Evolutionary conservation across 2,888 invertebrate species (phyloP).

Genomic region (Ophion ventricosus): DNA sequence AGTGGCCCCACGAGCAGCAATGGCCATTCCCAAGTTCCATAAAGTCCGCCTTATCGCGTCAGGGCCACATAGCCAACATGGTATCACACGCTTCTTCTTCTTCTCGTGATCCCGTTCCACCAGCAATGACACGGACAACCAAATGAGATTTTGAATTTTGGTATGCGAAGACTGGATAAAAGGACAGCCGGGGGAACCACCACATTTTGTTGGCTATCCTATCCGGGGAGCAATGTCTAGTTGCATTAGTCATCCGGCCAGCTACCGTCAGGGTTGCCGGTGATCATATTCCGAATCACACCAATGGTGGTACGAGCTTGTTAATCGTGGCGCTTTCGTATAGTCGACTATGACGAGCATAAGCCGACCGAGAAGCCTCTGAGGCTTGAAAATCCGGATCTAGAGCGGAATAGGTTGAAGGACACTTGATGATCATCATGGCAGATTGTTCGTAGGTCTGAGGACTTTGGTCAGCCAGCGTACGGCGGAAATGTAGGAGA

Average conservation of each 20-base stretch:
- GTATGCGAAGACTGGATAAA: slow-evolving; percentile 68
- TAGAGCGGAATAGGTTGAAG: background rate
- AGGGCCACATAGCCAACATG: slow-evolving; percentile 28
- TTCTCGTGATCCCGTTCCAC: slow-evolving; percentile 51
- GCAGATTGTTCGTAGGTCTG: background rate
- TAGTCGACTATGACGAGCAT: background rate
- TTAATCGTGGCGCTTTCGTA: slow-evolving; percentile 15
- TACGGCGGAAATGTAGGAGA: background rate
- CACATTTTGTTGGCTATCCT: background rate
- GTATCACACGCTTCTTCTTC: slow-evolving; percentile 38
- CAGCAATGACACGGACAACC: slow-evolving; percentile 57
- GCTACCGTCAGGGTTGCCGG: background rate
- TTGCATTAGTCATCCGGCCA: background rate
- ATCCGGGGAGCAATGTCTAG: background rate
- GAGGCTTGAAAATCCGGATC: background rate
- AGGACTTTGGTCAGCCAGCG: background rate
- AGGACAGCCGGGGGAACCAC: background rate
- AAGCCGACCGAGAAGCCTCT: background rate
- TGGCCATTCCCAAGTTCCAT: slow-evolving; percentile 64
- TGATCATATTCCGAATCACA: background rate
- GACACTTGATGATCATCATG: background rate
- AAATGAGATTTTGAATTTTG: slow-evolving; percentile 75
- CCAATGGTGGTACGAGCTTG: background rate
- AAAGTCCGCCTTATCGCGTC: slow-evolving; percentile 68
- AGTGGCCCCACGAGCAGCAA: slow-evolving; percentile 46